phyloP scores from a whole-genome alignment of 2,888 invertebrate genomes.

The Ornithoptera alexandrae region DNA sequence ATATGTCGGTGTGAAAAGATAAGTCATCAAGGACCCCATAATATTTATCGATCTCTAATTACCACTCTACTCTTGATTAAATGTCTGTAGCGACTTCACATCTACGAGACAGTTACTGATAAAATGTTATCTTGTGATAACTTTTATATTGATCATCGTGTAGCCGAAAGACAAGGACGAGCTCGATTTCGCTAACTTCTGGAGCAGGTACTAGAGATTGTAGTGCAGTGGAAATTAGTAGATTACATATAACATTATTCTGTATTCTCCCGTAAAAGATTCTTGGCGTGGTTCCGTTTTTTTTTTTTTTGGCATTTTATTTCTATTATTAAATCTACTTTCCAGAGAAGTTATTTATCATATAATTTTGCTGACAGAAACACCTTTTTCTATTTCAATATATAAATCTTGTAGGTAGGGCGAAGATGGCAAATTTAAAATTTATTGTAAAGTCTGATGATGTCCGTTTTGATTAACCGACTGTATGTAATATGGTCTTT shows the following conservation, averaged over 20 bases:
- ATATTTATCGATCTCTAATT: conserved; percentile 19
- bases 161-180: background rate
- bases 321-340: conserved; percentile 12
- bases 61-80: conserved; percentile 19
- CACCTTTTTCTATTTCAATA: conserved; percentile 66
- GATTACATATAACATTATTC: conserved; percentile 12
- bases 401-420: conserved; percentile 73
- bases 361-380: conserved; percentile 65
- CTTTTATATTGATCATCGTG: conserved; percentile 1
- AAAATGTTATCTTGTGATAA: background rate
- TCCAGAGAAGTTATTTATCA: conserved; percentile 36
- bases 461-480: conserved; percentile 60
- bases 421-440: conserved; percentile 67
- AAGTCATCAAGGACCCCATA: conserved; percentile 61
- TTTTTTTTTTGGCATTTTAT: background rate
- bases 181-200: background rate
- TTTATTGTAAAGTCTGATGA: conserved; percentile 68
- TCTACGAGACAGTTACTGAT: background rate
- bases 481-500: conserved; percentile 69
- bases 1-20: conserved; percentile 45
- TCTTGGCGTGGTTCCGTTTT: conserved; percentile 7
- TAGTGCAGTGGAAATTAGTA: conserved; percentile 24
- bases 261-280: conserved; percentile 9
- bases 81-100: background rate
- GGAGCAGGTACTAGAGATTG: background rate